Evolutionary conservation across 2,888 invertebrate genomes (phyloP).

Genomic region (Cantharis nigra): DNA sequence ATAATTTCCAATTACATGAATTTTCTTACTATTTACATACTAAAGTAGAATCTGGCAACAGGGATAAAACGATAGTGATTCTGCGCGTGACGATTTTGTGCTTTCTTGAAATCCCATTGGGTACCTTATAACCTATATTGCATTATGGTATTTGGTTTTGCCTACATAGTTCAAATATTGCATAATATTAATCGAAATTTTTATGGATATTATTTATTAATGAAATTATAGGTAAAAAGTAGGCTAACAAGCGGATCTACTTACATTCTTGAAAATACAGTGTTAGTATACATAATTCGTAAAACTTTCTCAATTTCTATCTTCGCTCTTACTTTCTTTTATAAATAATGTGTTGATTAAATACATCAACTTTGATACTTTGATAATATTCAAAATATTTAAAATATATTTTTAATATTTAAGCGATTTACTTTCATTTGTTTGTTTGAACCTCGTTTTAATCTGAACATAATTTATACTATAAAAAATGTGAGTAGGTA

Average conservation of each 20-base stretch:
- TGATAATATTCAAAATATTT: not conserved
- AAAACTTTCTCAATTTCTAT: conserved; percentile 48
- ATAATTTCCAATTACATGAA: not conserved
- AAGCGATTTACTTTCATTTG: not conserved
- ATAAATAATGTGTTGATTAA: conserved; percentile 30
- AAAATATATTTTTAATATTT: not conserved
- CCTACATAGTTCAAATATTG: conserved; percentile 13
- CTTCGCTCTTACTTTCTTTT: conserved; percentile 47
- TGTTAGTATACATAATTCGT: conserved; percentile 41
- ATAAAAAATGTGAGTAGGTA: not conserved
- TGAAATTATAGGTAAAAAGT: conserved; percentile 39
- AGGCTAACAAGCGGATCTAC: conserved; percentile 46
- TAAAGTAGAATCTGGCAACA: not conserved
- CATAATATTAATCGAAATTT: conserved; percentile 14
- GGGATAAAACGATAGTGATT: not conserved
- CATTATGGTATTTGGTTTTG: not conserved
- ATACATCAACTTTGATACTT: not conserved
- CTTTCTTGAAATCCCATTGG: not conserved
- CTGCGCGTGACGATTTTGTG: not conserved
- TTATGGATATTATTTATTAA: conserved; percentile 14
- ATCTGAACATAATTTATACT: not conserved
- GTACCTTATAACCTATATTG: not conserved
- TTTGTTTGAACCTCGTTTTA: not conserved
- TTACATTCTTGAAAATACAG: conserved; percentile 43
- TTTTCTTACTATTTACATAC: not conserved